phyloP scores from a whole-genome alignment of 2,888 invertebrate species.

The Microctonus brassicae region DNA sequence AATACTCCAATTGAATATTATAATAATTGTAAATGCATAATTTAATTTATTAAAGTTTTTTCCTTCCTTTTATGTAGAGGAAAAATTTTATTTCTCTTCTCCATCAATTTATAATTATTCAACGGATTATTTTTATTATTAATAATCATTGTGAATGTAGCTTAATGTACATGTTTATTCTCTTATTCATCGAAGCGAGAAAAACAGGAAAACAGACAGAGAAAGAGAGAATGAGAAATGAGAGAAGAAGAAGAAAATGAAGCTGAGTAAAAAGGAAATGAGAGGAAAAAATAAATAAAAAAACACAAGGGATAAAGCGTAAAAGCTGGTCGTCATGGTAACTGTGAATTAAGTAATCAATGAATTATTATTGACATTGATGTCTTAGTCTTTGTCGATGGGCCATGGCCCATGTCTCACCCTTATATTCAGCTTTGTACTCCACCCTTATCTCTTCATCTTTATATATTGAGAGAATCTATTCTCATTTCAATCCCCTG shows the following conservation, averaged over 20 bases:
- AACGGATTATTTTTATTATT: too few species aligned
- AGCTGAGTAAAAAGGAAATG: too few species aligned
- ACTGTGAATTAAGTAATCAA: conserved; percentile 69
- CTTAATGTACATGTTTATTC: conserved; percentile 46
- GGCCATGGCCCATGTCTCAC: conserved; percentile 39
- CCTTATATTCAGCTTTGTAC: conserved; percentile 39
- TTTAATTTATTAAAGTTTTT: too few species aligned
- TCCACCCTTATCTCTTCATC: conserved; percentile 38
- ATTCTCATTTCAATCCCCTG: conserved; percentile 8
- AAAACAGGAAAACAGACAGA: conserved; percentile 62
- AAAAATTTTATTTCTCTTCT: not conserved
- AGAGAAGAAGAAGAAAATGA: not conserved
- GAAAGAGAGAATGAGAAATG: conserved; percentile 31
- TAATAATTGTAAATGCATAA: too few species aligned
- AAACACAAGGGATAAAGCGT: conserved; percentile 12
- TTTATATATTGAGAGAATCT: conserved; percentile 4
- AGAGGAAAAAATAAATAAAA: not conserved
- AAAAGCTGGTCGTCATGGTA: conserved; percentile 62
- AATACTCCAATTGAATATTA: too few species aligned
- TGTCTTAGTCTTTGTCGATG: conserved; percentile 61
- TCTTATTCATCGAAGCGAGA: conserved; percentile 60
- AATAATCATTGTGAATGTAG: conserved; percentile 45
- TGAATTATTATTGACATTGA: conserved; percentile 70
- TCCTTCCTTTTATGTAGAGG: too few species aligned
- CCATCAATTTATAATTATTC: not conserved